These are phyloP conservation scores for Pediacus dermestoides DNA, from an alignment of 2,888 invertebrate species.

Conservation along the genomic window DNA sequence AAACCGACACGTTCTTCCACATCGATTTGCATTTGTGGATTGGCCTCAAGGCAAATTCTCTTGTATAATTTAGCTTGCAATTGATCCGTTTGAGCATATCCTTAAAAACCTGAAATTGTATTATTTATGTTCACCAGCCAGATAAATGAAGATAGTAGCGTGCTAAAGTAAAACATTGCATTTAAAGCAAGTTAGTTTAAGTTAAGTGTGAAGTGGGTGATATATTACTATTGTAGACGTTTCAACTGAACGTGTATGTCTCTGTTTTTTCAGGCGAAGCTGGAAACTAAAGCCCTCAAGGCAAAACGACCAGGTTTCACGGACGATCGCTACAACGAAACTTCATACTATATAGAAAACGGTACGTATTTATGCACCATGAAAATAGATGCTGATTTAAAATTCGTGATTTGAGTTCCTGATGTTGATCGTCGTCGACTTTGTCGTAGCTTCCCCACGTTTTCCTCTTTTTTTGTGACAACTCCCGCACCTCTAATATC, in stretches of 20 bases:
- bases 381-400: slow-evolving; percentile 16
- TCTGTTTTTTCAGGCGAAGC: slow-evolving; percentile 73
- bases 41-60: too few species aligned
- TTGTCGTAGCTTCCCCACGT: not conserved
- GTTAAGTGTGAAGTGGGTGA: slow-evolving; percentile 11
- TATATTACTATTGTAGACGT: slow-evolving; percentile 15
- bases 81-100: too few species aligned
- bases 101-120: too few species aligned
- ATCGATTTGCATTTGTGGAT: too few species aligned
- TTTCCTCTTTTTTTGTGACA: not conserved
- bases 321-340: slow-evolving; percentile 90
- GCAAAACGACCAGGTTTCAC: slow-evolving; percentile 89
- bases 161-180: too few species aligned
- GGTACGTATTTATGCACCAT: slow-evolving; percentile 58
- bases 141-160: too few species aligned
- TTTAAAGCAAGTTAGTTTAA: too few species aligned
- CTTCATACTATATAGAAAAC: slow-evolving; percentile 93
- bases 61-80: too few species aligned
- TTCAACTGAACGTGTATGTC: slow-evolving; percentile 17
- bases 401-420: slow-evolving; percentile 20
- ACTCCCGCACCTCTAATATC: not conserved
- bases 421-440: slow-evolving; percentile 3
- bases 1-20: too few species aligned
- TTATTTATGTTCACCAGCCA: too few species aligned
- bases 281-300: slow-evolving; percentile 87